These are phyloP conservation scores for Bothrops jararaca DNA, from an alignment of 2,113 vertebrate genomes.

Conservation along the genomic window DNA sequence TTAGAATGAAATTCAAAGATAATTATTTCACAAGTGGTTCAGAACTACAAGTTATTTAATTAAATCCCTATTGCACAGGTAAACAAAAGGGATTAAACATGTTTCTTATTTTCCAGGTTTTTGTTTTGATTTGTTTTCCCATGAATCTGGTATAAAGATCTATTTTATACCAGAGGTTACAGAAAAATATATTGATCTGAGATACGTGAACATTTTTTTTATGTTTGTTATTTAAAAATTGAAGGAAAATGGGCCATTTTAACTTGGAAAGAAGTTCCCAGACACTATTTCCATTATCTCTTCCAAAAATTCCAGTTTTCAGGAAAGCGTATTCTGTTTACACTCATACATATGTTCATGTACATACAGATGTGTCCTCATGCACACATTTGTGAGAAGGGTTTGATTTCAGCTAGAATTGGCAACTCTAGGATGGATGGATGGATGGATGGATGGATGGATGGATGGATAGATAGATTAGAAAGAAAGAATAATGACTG, in stretches of 20 bases:
- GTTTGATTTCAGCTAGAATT: background rate
- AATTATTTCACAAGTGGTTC: background rate
- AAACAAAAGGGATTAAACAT: background rate
- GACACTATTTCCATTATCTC: background rate
- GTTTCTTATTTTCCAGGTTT: background rate
- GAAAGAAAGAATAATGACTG: background rate
- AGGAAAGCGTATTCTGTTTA: background rate
- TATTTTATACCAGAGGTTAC: background rate
- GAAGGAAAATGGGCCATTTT: background rate
- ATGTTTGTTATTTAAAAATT: background rate
- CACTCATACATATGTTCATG: background rate
- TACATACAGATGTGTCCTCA: background rate
- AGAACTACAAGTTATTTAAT: background rate
- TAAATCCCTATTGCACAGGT: background rate
- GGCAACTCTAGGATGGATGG: background rate
- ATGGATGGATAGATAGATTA: no score
- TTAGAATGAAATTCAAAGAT: background rate
- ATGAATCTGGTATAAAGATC: background rate
- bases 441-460: rapidly evolving
- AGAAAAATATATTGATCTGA: background rate
- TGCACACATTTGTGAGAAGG: background rate
- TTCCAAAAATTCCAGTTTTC: background rate
- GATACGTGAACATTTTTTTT: background rate
- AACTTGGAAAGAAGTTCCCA: background rate
- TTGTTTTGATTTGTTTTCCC: background rate